Base-by-base conservation (phyloP, 2,888 invertebrate genomes). In the Ctenicera cuprea region DNA sequence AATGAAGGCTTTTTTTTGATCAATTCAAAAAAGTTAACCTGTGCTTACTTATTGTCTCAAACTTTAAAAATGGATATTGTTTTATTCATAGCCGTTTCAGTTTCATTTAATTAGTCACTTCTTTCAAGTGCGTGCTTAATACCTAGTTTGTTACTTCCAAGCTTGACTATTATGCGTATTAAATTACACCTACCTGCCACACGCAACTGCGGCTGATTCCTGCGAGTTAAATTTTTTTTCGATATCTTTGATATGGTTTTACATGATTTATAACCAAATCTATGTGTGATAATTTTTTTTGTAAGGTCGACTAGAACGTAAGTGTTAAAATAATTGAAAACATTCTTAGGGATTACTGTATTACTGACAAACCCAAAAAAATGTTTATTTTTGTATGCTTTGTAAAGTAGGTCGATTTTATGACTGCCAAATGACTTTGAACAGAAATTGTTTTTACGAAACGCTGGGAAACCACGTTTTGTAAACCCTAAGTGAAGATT, bases 391-490 rank as follows among this genome's bases (percentile, higher is more conserved):
- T 33, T 12, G 12, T 20, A 59, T n/a, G 33, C 5, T 38, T 37
- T 9, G 59, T 54, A 59, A 59, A 41, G 38, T 38, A 41, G 59
- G 38, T 33, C 38, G 41, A 20, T 37, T 59, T 59, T 59, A 59
- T 59, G 59, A 59, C 59, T 38, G 41, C 38, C 38, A 41, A 59
- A 33, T 33, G 59, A 59, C 59, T 59, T 38, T 37, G 20, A 41
- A n/a, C 59, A 59, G 59, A 59, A 52, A 38, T 59, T 59, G n/a
- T 54, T 30, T 38, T 33, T 18, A 18, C 16, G 33, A 37, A 57
- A 33, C 57, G 20, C 22, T 50, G 50, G 22, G 30, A 30, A 54
- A 38, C 38, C 41, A 18, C 59, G 38, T 18, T 38, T 38, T 20
- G 38, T 38, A 41, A 38, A 59, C 59, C 38, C 18, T 30, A 38